Evolutionary conservation across 1,140 invertebrate genomes (phyloP).

Genomic region (Heliconius melpomene): DNA sequence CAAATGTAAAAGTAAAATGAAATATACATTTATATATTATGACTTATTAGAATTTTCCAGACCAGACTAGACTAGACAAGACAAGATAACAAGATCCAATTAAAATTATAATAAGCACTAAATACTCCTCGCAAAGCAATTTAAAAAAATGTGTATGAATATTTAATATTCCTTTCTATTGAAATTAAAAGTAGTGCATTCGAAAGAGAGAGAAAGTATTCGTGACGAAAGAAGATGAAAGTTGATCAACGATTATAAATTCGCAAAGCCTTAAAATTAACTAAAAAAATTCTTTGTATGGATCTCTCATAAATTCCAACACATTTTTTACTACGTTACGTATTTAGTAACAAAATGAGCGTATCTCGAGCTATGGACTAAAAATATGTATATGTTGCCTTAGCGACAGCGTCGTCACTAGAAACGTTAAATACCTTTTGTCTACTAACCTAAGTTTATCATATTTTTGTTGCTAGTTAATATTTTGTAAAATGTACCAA

Average conservation of each 20-base stretch:
- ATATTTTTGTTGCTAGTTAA: not conserved
- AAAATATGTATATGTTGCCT: constrained; percentile 23
- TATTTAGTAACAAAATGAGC: not conserved
- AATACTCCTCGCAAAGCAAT: not conserved
- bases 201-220: constrained; percentile 26
- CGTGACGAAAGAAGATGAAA: constrained; percentile 22
- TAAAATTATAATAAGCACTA: not conserved
- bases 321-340: not conserved
- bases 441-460: not conserved
- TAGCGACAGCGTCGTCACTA: constrained; percentile 21
- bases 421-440: not conserved
- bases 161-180: not conserved
- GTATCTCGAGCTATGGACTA: not conserved
- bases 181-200: not conserved
- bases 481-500: not conserved
- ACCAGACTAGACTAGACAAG: too few species aligned
- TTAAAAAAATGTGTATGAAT: not conserved
- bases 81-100: not conserved
- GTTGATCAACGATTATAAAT: constrained; percentile 22
- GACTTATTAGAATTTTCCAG: too few species aligned
- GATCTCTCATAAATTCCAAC: not conserved
- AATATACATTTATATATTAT: too few species aligned
- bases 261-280: constrained; percentile 23
- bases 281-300: not conserved
- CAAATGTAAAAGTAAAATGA: too few species aligned